These are phyloP conservation scores for Lampris incognitus DNA, from an alignment of 2,113 vertebrate species.

Conservation along the genomic window DNA sequence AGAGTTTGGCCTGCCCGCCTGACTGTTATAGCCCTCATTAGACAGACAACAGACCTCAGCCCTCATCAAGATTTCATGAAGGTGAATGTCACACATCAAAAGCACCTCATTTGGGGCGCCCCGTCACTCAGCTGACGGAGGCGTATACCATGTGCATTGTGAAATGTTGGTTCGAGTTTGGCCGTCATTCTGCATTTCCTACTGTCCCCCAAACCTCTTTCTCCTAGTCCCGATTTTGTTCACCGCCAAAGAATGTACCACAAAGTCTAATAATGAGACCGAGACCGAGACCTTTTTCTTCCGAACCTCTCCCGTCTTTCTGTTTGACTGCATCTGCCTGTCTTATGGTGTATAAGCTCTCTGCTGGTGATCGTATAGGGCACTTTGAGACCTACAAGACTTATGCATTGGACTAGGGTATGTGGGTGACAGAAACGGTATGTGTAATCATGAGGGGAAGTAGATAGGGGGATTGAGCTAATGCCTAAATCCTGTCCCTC, in stretches of 20 bases:
- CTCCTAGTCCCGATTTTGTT: no score
- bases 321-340: constrained; percentile 47
- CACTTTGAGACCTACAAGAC: constrained; percentile 47
- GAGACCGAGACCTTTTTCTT: no score
- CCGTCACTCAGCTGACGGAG: constrained; percentile 65
- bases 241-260: no score
- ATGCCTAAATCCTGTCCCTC: constrained; percentile 76
- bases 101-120: constrained; percentile 54
- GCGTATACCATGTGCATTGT: constrained; percentile 1
- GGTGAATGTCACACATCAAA: constrained; percentile 76
- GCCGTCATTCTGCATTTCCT: no score
- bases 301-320: constrained; percentile 5
- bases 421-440: constrained; percentile 67
- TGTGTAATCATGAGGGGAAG: constrained; percentile 66
- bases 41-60: constrained; percentile 65
- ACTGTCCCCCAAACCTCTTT: no score
- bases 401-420: constrained; percentile 50
- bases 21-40: constrained; percentile 71
- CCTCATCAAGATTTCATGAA: constrained; percentile 78
- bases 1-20: constrained; percentile 68
- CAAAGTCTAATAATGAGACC: no score
- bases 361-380: constrained; percentile 41
- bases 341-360: constrained; percentile 49
- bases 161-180: background rate
- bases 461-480: constrained; percentile 72